Evolutionary conservation across 2,888 invertebrate species (phyloP).

Genomic region (Phyto melanocephala): DNA sequence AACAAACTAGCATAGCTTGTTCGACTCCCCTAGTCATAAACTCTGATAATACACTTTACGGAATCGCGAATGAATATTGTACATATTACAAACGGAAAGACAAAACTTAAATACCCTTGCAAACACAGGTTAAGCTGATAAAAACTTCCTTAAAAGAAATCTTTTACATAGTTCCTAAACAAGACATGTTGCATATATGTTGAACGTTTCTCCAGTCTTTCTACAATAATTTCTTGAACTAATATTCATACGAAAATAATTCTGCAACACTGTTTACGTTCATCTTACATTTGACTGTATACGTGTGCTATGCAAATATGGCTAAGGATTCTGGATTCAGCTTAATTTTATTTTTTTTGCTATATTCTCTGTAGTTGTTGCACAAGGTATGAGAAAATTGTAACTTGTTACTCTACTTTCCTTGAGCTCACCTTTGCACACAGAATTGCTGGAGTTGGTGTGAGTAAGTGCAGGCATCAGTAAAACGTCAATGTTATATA

Average conservation of each 20-base stretch:
- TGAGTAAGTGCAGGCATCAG: not conserved
- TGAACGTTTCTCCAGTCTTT: too few species aligned
- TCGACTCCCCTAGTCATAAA: too few species aligned
- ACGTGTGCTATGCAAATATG: conserved; percentile 54
- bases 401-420: conserved; percentile 57
- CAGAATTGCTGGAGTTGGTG: not conserved
- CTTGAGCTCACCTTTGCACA: not conserved
- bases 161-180: too few species aligned
- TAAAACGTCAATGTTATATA: conserved; percentile 19
- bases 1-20: too few species aligned
- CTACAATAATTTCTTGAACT: too few species aligned
- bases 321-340: conserved; percentile 24
- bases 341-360: conserved; percentile 7
- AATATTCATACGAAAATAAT: not conserved
- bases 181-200: too few species aligned
- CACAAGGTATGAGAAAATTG: conserved; percentile 30
- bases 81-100: too few species aligned
- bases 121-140: too few species aligned
- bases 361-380: not conserved
- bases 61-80: too few species aligned
- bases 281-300: not conserved
- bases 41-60: too few species aligned
- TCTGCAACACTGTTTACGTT: conserved; percentile 22
- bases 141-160: too few species aligned
- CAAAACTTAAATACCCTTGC: too few species aligned